Conservation (phyloP, 2,797 vertebrate genomes). For the Cryptoprocta ferox region DNA sequence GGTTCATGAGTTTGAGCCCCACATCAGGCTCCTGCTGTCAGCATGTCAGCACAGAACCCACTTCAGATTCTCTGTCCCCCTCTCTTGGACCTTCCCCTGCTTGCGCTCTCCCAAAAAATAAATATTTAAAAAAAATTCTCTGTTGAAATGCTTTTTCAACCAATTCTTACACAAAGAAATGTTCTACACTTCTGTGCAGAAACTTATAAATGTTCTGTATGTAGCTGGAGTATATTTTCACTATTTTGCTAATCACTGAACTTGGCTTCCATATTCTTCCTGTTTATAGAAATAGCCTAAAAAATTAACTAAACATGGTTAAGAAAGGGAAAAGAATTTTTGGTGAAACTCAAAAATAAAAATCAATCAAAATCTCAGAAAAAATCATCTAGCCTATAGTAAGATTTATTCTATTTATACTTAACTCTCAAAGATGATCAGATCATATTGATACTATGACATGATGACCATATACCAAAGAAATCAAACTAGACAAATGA, state of each 20-base stretch:
- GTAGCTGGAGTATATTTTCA: constrained; percentile 23
- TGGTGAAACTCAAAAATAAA: constrained; percentile 51
- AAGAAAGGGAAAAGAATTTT: constrained; percentile 26
- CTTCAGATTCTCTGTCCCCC: too few relatives aligned
- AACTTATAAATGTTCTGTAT: constrained; percentile 41
- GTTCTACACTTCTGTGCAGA: background rate
- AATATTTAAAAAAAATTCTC: constrained; percentile 14
- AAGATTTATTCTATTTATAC: constrained; percentile 47
- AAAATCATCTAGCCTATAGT: background rate
- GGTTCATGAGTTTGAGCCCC: too few relatives aligned
- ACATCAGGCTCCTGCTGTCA: too few relatives aligned
- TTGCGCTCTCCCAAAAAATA: too few relatives aligned
- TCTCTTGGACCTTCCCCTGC: too few relatives aligned
- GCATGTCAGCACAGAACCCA: too few relatives aligned
- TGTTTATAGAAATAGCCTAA: constrained; percentile 44
- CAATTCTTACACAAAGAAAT: constrained; percentile 40
- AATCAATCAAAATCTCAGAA: constrained; percentile 13
- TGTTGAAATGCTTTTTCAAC: background rate
- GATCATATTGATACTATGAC: constrained; percentile 24
- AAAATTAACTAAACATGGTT: constrained; percentile 59
- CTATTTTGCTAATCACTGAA: constrained; percentile 62
- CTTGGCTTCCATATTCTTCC: constrained; percentile 41
- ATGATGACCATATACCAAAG: constrained; percentile 42
- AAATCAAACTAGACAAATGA: constrained; percentile 45
- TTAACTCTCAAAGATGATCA: constrained; percentile 38